Evolutionary conservation across 2,113 vertebrate genomes (phyloP), one percentile per base, ranked within the genome.

Genomic region (Cyanocitta stelleri): DNA sequence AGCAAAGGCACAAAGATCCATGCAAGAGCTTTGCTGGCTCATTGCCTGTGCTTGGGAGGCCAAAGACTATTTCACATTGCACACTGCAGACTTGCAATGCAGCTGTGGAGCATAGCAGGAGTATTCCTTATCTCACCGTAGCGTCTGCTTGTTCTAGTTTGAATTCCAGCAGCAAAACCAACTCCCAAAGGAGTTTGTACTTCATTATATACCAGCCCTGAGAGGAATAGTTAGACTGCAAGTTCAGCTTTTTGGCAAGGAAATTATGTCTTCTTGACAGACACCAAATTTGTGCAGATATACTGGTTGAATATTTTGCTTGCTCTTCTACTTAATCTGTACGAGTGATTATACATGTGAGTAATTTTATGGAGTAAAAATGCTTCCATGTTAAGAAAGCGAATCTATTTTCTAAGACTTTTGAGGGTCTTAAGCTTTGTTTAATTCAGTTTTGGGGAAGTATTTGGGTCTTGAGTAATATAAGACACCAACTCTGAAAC

Each of bases 81-180:
- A 93, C 3, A 1, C 44, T 78, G 68, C 83, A 94, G 95, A 90
- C 82, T 17, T 13, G 87, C 82, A 94, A 80, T 93, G 83, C 74
- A 95, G 85, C 95, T 87, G 82, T 64, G 55, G 89, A 96, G 83
- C 93, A 77, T 61, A 91, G 88, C 66, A 81, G 80, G 86, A 96
- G 49, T 30, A 80, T 87, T 95, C 80, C 95, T 97, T 97, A 97
- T 97, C 96, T 97, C 67, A 6, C 78, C 0, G 0, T 21, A 95
- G 95, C 73, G 73, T 95, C 95, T 97, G 92, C 78, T 95, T 96
- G 91, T 55, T 96, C 84, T 76, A 89, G 64, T 93, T 94, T 94
- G 84, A 96, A 96, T 97, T 97, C 81, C 91, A 93, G 86, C 93
- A 95, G 76, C 84, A 96, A 91, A 95, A 92, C 55, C 59, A 69